A percentile compares a stretch with the other conserved stretches of the same genome.
Conservation (phyloP, 2,797 vertebrate species). For the Artibeus lituratus region DNA sequence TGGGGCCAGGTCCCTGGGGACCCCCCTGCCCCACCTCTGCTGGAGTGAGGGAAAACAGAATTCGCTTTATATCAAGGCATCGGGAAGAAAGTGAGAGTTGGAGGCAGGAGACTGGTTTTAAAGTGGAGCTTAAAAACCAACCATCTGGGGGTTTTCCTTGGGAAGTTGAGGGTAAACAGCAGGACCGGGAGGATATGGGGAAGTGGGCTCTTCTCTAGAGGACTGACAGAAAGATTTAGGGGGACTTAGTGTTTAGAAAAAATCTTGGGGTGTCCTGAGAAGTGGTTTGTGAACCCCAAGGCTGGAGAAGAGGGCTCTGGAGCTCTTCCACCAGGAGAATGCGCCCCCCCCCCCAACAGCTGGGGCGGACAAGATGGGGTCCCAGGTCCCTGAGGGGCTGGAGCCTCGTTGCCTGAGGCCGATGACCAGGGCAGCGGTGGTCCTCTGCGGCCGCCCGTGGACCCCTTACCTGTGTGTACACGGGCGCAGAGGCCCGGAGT, state of each 20-base stretch:
- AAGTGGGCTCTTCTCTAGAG: not conserved
- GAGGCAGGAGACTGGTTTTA: not conserved
- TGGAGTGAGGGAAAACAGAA: not conserved
- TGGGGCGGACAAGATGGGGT: not conserved
- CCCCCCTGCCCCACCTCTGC: not conserved
- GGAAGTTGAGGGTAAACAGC: not conserved
- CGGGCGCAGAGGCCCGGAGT: not conserved
- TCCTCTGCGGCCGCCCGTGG: not conserved
- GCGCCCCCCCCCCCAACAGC: not conserved
- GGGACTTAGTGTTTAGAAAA: not conserved
- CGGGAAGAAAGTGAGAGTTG: not conserved
- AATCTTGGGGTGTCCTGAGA: not conserved
- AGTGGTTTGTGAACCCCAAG: not conserved
- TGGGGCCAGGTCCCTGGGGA: not conserved
- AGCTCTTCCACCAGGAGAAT: not conserved
- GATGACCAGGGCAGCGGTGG: not conserved
- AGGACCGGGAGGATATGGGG: not conserved
- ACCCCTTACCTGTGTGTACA: slow-evolving; percentile 30
- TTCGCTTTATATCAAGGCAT: not conserved
- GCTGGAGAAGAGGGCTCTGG: not conserved
- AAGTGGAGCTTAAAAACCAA: not conserved
- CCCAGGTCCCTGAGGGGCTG: not conserved
- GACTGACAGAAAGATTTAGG: not conserved
- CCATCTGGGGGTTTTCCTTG: not conserved
- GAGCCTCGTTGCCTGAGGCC: not conserved